Evolutionary conservation across 2,888 invertebrate species (phyloP).

Genomic region (Apodemia mormo): DNA sequence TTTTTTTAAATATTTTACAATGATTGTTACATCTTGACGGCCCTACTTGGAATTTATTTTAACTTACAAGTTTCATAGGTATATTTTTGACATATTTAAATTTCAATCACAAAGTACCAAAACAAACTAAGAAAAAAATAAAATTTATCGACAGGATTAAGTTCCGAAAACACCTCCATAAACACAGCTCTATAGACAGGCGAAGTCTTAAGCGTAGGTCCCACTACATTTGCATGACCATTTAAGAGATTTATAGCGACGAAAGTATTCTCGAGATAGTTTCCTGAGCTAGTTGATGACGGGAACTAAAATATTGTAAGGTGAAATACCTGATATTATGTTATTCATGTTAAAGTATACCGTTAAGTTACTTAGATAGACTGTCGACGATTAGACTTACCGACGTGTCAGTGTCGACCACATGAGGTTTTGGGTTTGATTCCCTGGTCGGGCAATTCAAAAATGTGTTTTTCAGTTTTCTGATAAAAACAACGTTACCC

Average conservation of each 20-base stretch:
- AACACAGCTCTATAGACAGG: conserved; percentile 7
- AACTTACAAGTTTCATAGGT: too few relatives aligned
- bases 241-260: conserved; percentile 23
- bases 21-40: too few relatives aligned
- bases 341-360: not conserved
- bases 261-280: conserved; percentile 16
- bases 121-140: not conserved
- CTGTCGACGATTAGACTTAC: too few relatives aligned
- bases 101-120: not conserved
- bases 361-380: too few relatives aligned
- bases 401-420: too few relatives aligned
- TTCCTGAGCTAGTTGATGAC: conserved; percentile 15
- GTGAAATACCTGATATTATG: not conserved
- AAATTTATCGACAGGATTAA: not conserved
- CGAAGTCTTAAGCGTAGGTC: conserved; percentile 11
- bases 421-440: too few relatives aligned
- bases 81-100: too few relatives aligned
- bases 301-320: conserved; percentile 10
- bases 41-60: too few relatives aligned
- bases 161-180: conserved; percentile 8
- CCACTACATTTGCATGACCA: conserved; percentile 23
- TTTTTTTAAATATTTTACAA: too few relatives aligned
- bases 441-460: too few relatives aligned
- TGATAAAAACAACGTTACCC: too few relatives aligned
- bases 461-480: too few relatives aligned